These are phyloP conservation scores for Imbricaverruca yamaguchii DNA, from an alignment of 2,888 invertebrate genomes.

Conservation along the genomic window DNA sequence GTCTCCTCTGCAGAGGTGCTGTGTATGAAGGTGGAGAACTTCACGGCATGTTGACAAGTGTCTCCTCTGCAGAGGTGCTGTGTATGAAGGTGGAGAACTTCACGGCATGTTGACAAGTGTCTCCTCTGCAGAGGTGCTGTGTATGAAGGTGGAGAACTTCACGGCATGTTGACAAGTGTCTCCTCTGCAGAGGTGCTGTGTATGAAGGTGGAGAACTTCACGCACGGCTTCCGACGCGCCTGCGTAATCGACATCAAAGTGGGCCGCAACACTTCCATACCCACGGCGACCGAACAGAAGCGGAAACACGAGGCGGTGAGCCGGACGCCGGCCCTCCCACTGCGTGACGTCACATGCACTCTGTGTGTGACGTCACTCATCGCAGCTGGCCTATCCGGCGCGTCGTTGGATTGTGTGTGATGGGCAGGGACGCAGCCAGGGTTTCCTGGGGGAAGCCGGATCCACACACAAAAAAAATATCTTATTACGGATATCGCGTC, in stretches of 20 bases:
- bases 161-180: too few relatives aligned
- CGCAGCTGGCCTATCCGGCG: too few relatives aligned
- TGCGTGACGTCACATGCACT: too few relatives aligned
- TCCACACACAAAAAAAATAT: too few relatives aligned
- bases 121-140: conserved; percentile 6
- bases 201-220: conserved; percentile 21
- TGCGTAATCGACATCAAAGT: conserved; percentile 16
- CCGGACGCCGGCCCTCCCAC: too few relatives aligned
- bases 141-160: conserved; percentile 21
- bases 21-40: conserved; percentile 20
- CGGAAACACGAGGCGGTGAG: conserved; percentile 16
- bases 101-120: too few relatives aligned
- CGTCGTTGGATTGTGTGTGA: too few relatives aligned
- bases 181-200: conserved; percentile 10
- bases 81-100: conserved; percentile 22
- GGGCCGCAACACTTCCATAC: conserved; percentile 5
- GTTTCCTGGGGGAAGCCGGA: too few relatives aligned
- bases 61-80: conserved; percentile 2
- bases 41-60: too few relatives aligned
- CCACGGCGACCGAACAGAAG: neutral
- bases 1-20: conserved; percentile 4
- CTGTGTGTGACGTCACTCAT: too few relatives aligned
- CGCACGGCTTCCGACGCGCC: neutral
- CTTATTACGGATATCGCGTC: too few relatives aligned
- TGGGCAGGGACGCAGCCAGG: too few relatives aligned